A percentile compares a stretch with the other conserved stretches of the same genome.
phyloP scores from a whole-genome alignment of 2,113 vertebrate species.

The Lasiurus cinereus region DNA sequence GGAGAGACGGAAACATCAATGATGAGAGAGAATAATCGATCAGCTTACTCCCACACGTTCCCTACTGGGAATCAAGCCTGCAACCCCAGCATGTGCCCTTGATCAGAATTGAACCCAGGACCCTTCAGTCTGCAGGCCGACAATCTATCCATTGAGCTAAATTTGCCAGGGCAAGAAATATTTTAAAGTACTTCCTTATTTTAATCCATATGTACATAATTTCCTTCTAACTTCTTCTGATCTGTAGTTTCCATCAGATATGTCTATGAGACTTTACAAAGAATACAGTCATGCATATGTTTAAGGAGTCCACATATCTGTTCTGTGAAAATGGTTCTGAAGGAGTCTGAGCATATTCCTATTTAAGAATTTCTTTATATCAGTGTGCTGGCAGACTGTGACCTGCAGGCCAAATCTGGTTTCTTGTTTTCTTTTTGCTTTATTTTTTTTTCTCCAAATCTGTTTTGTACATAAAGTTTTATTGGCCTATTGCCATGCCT shows the following conservation, averaged over 20 bases:
- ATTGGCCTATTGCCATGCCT: constrained; percentile 4
- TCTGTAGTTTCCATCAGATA: background rate
- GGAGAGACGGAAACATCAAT: background rate
- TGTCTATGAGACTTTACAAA: background rate
- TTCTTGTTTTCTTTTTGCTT: background rate
- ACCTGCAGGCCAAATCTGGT: background rate
- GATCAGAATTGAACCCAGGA: background rate
- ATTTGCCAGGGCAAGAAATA: background rate
- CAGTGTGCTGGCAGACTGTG: background rate
- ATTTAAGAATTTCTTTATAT: background rate
- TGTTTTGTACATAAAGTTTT: constrained; percentile 67
- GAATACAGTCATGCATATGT: background rate
- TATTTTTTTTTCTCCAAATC: background rate
- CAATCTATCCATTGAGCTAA: too few relatives aligned
- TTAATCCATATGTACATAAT: background rate
- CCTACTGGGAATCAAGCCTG: too few relatives aligned
- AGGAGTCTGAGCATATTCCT: background rate
- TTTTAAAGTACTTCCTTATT: background rate
- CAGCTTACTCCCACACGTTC: too few relatives aligned
- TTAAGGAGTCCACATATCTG: background rate
- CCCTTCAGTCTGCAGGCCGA: background rate
- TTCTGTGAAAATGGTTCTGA: background rate
- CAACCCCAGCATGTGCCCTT: background rate
- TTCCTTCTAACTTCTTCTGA: background rate
- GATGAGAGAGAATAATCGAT: too few relatives aligned